phyloP scores from a whole-genome alignment of 2,113 vertebrate species.

The Vicugna pacos region DNA sequence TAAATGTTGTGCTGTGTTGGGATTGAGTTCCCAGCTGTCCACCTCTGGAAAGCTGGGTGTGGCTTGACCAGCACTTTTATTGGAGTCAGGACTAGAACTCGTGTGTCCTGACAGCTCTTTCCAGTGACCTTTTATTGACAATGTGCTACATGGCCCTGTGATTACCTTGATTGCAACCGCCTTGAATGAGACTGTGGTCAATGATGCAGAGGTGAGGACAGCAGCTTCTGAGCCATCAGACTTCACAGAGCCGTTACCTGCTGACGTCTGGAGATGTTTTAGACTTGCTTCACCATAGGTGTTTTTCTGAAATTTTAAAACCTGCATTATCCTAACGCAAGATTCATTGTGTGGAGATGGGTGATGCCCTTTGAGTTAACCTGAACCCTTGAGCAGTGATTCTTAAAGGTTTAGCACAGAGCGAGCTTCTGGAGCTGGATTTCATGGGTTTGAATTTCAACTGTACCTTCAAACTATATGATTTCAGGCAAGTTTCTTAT shows the following conservation, averaged over 20 bases:
- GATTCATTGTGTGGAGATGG: background rate
- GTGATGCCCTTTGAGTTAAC: background rate
- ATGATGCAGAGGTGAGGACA: background rate
- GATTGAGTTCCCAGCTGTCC: background rate
- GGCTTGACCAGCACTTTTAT: background rate
- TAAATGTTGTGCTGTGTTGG: background rate
- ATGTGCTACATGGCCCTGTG: background rate
- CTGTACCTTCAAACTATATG: background rate
- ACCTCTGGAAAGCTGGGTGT: background rate
- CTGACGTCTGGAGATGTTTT: background rate
- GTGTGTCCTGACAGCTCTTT: background rate
- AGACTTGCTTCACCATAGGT: background rate
- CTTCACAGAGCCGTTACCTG: background rate
- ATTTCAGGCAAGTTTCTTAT: background rate
- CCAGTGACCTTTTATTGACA: background rate
- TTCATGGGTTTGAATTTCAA: background rate
- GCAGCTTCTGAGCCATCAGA: background rate
- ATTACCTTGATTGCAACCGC: background rate
- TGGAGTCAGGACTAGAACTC: background rate
- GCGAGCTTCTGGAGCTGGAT: background rate
- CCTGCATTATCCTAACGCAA: accelerated
- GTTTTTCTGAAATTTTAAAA: background rate
- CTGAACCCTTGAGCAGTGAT: background rate
- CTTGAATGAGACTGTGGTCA: background rate
- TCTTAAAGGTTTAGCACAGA: background rate